Evolutionary conservation across 2,797 vertebrate species (phyloP), one percentile per base, ranked within the genome.

Genomic region (Sparidentex hasta): DNA sequence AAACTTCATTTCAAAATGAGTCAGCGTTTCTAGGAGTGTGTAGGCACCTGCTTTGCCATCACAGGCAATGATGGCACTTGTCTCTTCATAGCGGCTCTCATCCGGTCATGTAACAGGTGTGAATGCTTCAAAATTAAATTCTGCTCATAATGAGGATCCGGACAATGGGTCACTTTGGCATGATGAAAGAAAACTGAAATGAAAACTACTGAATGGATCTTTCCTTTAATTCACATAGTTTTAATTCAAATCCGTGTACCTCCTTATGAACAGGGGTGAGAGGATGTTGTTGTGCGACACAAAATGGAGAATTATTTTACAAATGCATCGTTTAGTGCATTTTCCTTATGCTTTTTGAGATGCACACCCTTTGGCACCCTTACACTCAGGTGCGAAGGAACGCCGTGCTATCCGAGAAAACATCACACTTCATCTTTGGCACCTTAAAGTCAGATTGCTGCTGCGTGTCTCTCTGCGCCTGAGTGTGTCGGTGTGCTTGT

Each of bases 401-500:
- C 88, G 77, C 55, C 1, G 6, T 63, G 81, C 78, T 62, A 80
- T 71, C 44, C 3, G 59, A 80, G 87, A 38, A 38, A 38, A 86
- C 80, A 88, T 92, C 89, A 71, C 88, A 87, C 89, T 85, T 76
- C 65, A 78, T 81, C 80, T 71, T 81, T 76, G 48, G 71, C 86
- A 72, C 82, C 83, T 82, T 63, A 78, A 73, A 38, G 81, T 89
- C 80, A 75, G 83, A 84, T 76, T 74, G 70, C 71, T 59, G 57
- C 68, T 80, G 81, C 75, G 27, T 57, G 58, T 81, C 78, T 81
- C 78, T 84, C 67, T 71, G 70, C 62, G 54, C 67, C 63, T 77
- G 71, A 82, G 71, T 87, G 89, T 85, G 85, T 87, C 47, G 80
- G 87, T 66, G 85, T 57, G 88, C 88, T 86, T 88, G 51, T 91